Percentiles rank a stretch among this genome's conserved stretches.
These are phyloP conservation scores for silkworm (Bombyx mori) DNA, from an alignment of 1,140 invertebrate species.

Conservation along the genomic window DNA sequence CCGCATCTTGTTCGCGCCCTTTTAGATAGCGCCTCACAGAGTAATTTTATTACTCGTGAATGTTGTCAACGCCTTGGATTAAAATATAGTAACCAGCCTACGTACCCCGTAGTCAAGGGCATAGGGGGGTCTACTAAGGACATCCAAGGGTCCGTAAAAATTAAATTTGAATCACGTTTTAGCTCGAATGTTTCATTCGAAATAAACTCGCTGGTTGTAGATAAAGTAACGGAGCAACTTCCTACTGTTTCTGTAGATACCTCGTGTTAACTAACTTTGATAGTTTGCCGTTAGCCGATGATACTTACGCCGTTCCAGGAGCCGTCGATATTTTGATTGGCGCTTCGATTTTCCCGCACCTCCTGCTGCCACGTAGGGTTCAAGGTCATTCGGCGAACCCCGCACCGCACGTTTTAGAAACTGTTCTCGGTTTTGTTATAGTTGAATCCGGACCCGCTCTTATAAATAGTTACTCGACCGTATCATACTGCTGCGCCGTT, in stretches of 20 bases:
- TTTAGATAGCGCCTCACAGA: conserved; percentile 11
- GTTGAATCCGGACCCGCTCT: conserved; percentile 14
- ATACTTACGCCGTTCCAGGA: conserved; percentile 9
- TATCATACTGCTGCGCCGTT: conserved; percentile 4
- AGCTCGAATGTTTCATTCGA: conserved; percentile 9
- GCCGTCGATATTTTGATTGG: conserved; percentile 16
- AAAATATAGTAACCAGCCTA: background rate
- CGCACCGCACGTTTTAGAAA: conserved; percentile 12
- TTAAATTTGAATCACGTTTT: conserved; percentile 15
- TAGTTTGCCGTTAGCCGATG: conserved; percentile 6
- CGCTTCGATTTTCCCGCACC: conserved; percentile 19
- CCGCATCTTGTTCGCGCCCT: conserved; percentile 8
- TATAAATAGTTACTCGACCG: background rate
- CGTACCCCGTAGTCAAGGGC: conserved; percentile 12
- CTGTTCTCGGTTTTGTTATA: conserved; percentile 17
- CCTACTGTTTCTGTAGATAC: conserved; percentile 9
- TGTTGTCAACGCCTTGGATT: conserved; percentile 7
- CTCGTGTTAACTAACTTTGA: conserved; percentile 5
- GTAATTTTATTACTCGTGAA: conserved; percentile 6
- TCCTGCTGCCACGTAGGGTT: conserved; percentile 13
- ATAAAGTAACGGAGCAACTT: conserved; percentile 14
- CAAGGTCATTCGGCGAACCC: conserved; percentile 1
- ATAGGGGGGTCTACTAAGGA: conserved; percentile 10
- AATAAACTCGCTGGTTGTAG: conserved; percentile 12
- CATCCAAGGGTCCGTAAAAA: conserved; percentile 8